These are phyloP conservation scores for Tetranychus cinnabarinus DNA, from an alignment of 1,140 invertebrate genomes.

Conservation along the genomic window DNA sequence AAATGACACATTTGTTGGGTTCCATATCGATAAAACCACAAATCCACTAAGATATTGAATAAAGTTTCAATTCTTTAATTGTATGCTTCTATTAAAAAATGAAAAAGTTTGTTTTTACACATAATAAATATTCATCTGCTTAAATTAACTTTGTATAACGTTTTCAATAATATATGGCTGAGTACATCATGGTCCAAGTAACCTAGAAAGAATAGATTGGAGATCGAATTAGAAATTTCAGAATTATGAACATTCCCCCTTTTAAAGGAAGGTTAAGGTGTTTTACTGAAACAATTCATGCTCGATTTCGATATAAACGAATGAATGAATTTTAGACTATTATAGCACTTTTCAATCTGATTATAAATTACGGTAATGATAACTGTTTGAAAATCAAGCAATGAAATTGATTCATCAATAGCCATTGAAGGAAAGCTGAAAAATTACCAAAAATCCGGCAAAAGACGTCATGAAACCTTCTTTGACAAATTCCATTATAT, in stretches of 20 bases:
- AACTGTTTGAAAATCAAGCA: not conserved
- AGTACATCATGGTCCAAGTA: slow-evolving; percentile 3
- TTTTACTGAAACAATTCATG: not conserved
- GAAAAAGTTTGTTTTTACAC: too few relatives aligned
- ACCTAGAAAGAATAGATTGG: not conserved
- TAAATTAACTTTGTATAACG: not conserved
- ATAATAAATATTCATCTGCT: not conserved
- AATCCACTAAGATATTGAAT: too few relatives aligned
- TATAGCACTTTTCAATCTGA: too few relatives aligned
- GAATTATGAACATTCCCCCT: too few relatives aligned
- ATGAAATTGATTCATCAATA: too few relatives aligned
- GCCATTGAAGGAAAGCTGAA: too few relatives aligned
- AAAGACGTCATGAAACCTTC: slow-evolving; percentile 10
- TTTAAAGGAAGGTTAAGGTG: too few relatives aligned
- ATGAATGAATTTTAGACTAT: too few relatives aligned
- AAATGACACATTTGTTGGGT: too few relatives aligned
- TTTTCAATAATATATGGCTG: not conserved
- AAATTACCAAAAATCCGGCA: slow-evolving; percentile 6
- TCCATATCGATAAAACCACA: too few relatives aligned
- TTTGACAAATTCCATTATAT: slow-evolving; percentile 5
- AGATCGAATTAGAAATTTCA: not conserved
- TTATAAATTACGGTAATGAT: not conserved
- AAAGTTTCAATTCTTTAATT: too few relatives aligned
- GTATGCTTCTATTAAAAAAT: too few relatives aligned
- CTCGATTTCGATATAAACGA: not conserved